phyloP scores from a whole-genome alignment of 2,797 vertebrate species.

The Diglossa cyanea region DNA sequence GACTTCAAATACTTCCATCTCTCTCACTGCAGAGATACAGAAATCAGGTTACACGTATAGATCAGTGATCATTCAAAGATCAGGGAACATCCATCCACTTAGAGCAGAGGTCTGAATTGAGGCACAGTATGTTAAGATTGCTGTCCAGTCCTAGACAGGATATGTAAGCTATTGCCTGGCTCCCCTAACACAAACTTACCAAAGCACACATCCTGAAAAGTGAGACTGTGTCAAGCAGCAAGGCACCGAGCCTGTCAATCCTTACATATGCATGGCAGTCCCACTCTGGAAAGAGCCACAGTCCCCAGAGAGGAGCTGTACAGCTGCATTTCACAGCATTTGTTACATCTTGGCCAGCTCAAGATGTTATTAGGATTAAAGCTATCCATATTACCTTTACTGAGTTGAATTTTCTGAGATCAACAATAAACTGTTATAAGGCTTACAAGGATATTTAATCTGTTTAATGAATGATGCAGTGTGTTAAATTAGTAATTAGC shows the following conservation, averaged over 20 bases:
- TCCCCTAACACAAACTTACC: not conserved
- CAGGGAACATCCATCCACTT: not conserved
- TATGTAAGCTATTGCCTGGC: not conserved
- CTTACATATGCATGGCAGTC: not conserved
- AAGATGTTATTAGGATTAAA: conserved; percentile 21
- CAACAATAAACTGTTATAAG: conserved; percentile 30
- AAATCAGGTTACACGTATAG: not conserved
- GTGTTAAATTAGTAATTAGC: conserved; percentile 50
- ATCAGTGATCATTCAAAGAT: conserved; percentile 4
- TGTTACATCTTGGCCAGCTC: not conserved
- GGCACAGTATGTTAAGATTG: conserved; percentile 15
- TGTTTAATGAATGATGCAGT: conserved; percentile 7
- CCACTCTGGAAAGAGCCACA: not conserved
- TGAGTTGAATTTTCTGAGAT: conserved; percentile 2
- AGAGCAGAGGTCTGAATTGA: conserved; percentile 40
- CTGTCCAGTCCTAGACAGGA: conserved; percentile 17
- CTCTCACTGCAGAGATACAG: conserved; percentile 18
- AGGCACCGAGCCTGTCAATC: not conserved
- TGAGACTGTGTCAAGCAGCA: not conserved
- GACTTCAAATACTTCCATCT: not conserved
- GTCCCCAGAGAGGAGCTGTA: not conserved
- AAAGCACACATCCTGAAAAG: not conserved
- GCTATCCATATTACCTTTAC: not conserved
- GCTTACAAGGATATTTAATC: conserved; percentile 34
- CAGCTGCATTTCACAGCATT: not conserved